phyloP scores from a whole-genome alignment of 2,797 vertebrate genomes.

The Melanotaenia boesemani region DNA sequence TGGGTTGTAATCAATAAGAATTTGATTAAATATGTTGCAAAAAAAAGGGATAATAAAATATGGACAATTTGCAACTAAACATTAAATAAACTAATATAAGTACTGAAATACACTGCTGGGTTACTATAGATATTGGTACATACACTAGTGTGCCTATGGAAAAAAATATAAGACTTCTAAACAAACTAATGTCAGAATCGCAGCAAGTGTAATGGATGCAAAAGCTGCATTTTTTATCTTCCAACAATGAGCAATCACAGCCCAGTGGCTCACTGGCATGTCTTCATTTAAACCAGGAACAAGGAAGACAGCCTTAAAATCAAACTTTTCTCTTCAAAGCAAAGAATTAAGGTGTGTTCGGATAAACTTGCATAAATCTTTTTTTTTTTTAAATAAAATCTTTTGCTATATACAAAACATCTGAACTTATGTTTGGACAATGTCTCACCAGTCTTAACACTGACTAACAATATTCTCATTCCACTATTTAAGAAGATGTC shows the following conservation, averaged over 20 bases:
- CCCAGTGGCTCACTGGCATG: constrained; percentile 43
- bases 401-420: background rate
- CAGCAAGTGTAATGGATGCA: background rate
- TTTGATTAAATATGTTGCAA: background rate
- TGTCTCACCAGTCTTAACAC: background rate
- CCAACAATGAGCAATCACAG: constrained; percentile 33
- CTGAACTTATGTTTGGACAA: background rate
- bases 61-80: background rate
- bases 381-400: background rate
- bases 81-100: background rate
- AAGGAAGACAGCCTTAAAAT: constrained; percentile 53
- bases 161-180: background rate
- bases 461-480: constrained; percentile 33
- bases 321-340: background rate
- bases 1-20: background rate
- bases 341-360: background rate
- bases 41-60: background rate
- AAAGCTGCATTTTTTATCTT: background rate
- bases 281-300: constrained; percentile 61
- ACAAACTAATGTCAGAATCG: background rate
- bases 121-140: background rate
- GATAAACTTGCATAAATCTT: background rate
- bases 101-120: background rate
- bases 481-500: background rate
- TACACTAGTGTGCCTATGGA: background rate